A percentile compares a stretch with the other conserved stretches of the same genome.
Evolutionary conservation across 1,140 invertebrate genomes (phyloP).

Genomic region (Antheraea mylitta): DNA sequence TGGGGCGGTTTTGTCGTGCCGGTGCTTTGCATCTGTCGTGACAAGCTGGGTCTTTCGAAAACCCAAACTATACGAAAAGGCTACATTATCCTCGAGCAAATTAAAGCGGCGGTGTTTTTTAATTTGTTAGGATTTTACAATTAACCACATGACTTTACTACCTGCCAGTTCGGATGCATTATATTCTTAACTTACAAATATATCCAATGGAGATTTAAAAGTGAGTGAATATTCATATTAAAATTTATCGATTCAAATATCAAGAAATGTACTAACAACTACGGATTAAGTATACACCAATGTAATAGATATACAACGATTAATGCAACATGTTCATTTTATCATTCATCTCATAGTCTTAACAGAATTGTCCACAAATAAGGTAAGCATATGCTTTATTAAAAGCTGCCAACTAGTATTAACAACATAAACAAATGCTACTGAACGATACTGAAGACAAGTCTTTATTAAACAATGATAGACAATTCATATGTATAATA

Average conservation of each 20-base stretch:
- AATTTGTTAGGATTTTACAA: conserved; percentile 43
- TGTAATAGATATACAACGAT: not conserved
- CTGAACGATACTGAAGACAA: no score
- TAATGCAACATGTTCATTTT: no score
- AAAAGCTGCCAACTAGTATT: no score
- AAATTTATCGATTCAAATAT: not conserved
- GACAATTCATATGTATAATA: no score
- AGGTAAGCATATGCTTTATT: no score
- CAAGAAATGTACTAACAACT: not conserved
- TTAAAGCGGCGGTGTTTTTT: conserved; percentile 5
- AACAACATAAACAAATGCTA: no score
- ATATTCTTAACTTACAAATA: conserved; percentile 52
- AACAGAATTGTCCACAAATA: no score
- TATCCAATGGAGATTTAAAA: conserved; percentile 40
- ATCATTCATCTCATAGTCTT: no score
- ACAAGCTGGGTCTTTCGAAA: conserved; percentile 59
- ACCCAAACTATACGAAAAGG: conserved; percentile 31
- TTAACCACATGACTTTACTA: conserved; percentile 72
- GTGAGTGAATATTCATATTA: conserved; percentile 4
- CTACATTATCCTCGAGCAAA: not conserved
- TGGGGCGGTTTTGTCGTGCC: conserved; percentile 59
- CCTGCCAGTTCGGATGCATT: conserved; percentile 70
- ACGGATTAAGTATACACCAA: not conserved
- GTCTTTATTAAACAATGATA: no score
- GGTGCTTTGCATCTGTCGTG: conserved; percentile 65